A percentile compares a stretch with the other conserved stretches of the same genome.
phyloP scores from a whole-genome alignment of 2,888 invertebrate species.

The Pardosa pseudoannulata region DNA sequence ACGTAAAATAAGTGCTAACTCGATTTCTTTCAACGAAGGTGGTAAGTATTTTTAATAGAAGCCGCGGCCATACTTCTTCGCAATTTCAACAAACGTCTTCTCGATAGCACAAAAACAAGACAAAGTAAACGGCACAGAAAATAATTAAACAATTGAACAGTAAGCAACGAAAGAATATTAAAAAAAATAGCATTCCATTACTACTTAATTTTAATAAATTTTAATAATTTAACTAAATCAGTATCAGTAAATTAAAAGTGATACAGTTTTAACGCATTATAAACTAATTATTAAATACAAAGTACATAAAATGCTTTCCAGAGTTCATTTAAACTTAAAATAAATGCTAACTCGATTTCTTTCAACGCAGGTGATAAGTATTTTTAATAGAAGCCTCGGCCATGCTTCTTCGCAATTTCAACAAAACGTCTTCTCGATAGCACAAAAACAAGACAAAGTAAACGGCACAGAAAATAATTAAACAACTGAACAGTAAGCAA shows the following conservation, averaged over 20 bases:
- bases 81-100: constrained; percentile 1
- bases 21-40: too few species aligned
- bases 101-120: not conserved
- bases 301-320: too few species aligned
- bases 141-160: constrained; percentile 71
- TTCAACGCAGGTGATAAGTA: too few species aligned
- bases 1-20: too few species aligned
- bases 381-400: not conserved
- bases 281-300: too few species aligned
- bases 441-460: not conserved
- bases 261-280: too few species aligned
- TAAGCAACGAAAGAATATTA: constrained; percentile 38
- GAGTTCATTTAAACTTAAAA: too few species aligned
- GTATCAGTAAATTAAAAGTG: too few species aligned
- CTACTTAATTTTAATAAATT: too few species aligned
- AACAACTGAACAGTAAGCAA: constrained; percentile 62
- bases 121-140: constrained; percentile 38
- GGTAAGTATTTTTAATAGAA: not conserved
- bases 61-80: not conserved
- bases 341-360: too few species aligned
- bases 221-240: too few species aligned
- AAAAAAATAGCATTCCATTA: constrained; percentile 38
- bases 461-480: constrained; percentile 64
- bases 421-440: not conserved
- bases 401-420: not conserved